phyloP scores from a whole-genome alignment of 2,797 vertebrate species.

The Enteromius treurensis region DNA sequence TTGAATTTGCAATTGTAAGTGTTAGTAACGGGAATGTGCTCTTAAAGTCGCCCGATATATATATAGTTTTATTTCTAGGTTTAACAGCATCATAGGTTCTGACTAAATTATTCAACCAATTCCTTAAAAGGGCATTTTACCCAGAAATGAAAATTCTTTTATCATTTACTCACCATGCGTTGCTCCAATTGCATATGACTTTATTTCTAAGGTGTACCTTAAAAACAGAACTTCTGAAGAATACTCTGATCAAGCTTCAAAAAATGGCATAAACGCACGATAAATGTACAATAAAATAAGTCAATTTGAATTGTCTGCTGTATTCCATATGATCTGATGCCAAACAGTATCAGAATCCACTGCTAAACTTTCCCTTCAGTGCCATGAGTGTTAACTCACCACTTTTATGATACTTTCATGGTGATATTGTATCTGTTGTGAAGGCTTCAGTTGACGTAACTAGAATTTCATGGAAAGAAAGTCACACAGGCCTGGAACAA shows the following conservation, averaged over 20 bases:
- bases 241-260: not conserved
- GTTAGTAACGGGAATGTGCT: not conserved
- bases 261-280: not conserved
- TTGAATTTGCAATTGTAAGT: conserved; percentile 10
- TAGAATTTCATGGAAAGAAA: conserved; percentile 2
- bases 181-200: not conserved
- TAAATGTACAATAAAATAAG: not conserved
- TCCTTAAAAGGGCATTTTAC: not conserved
- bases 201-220: not conserved
- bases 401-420: not conserved
- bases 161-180: not conserved
- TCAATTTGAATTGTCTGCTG: not conserved
- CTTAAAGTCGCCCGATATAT: not conserved
- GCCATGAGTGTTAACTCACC: not conserved
- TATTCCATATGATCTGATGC: conserved; percentile 9
- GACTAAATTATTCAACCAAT: not conserved
- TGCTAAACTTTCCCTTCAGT: not conserved
- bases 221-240: not conserved
- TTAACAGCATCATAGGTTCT: not conserved
- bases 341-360: not conserved
- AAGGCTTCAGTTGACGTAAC: not conserved
- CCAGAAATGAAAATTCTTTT: not conserved
- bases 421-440: not conserved
- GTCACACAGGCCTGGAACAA: not conserved
- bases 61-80: not conserved